Evolutionary conservation across 2,888 invertebrate genomes (phyloP), one percentile per base, ranked within the genome.

Genomic region (Palloptera scutellata): DNA sequence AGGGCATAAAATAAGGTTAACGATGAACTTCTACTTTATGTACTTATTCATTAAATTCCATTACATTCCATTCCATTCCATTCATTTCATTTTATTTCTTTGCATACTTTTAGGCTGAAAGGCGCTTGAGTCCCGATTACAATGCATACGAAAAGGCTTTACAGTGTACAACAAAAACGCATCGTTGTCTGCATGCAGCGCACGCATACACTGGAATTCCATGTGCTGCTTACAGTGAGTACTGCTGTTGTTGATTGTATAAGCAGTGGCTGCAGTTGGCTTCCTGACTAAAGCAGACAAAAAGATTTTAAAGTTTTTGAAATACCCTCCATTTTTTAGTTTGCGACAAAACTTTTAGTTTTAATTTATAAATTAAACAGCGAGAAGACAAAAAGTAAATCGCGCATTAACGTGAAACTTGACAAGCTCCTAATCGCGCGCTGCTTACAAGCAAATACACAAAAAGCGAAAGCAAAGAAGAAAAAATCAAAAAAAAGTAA

Each of bases 131-230:
- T 68, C 85, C 85, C 57, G 85, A 85, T 69, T 85, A 82, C 73
- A 83, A 85, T 82, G 87, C 85, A 19, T 84, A 83, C 62, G 91
- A 91, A 76, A 93, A 93, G 82, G 92, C 94, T 1, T 88, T 92
- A 72, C 87, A 92, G 68, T 96, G 96, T 82, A 94, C 94, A 13
- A 92, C 91, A 74, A 92, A 92, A 79, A 96, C 96, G 2, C 94
- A 96, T 82, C 88, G 95, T 74, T 96, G 96, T 85, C 91, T 92
- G 81, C 96, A 96, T 81, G 95, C 95, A 1, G 91, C 95, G 11
- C 95, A 96, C 83, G 95, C 96, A 40, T 96, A 96, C 81, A 95
- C 95, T 3, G 85, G 85, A 20, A 85, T 95, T 65, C 96, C 96
- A 2, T 94, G 94, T 83, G 93, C 93, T 51, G 93, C 94, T 52